These are phyloP conservation scores for Lysiphlebus fabarum DNA, from an alignment of 1,140 invertebrate genomes.

Conservation along the genomic window DNA sequence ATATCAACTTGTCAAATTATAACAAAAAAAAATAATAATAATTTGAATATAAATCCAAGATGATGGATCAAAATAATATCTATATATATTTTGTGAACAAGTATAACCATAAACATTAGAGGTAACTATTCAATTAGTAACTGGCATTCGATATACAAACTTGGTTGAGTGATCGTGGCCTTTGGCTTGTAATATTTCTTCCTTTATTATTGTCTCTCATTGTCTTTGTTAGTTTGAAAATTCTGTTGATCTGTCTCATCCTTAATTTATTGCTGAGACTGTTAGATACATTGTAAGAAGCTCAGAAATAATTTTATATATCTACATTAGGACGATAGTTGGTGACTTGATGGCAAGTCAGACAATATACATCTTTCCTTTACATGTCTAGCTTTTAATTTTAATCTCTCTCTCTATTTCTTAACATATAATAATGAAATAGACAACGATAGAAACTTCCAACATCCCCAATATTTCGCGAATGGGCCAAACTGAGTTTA, in stretches of 20 bases:
- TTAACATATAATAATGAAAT: conserved; percentile 48
- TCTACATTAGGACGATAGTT: neutral
- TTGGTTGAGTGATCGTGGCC: conserved; percentile 47
- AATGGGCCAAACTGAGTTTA: conserved; percentile 42
- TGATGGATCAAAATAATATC: no score
- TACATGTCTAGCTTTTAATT: no score
- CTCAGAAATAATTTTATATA: neutral
- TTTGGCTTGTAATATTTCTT: conserved; percentile 33
- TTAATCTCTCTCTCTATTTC: conserved; percentile 18
- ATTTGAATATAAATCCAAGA: no score
- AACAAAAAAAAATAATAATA: no score
- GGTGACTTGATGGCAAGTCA: conserved; percentile 18
- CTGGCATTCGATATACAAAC: conserved; percentile 52
- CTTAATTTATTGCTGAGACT: no score
- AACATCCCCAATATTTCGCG: conserved; percentile 14
- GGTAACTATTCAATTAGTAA: conserved; percentile 50
- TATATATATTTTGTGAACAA: no score
- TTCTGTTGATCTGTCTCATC: no score
- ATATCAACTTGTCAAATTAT: no score
- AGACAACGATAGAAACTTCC: conserved; percentile 34
- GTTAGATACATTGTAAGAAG: no score
- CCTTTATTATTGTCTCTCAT: conserved; percentile 20
- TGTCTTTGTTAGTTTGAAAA: neutral
- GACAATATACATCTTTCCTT: no score
- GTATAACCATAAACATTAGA: conserved; percentile 40